Base-by-base conservation (phyloP, 2,888 invertebrate species). In the Pyrgus malvae region DNA sequence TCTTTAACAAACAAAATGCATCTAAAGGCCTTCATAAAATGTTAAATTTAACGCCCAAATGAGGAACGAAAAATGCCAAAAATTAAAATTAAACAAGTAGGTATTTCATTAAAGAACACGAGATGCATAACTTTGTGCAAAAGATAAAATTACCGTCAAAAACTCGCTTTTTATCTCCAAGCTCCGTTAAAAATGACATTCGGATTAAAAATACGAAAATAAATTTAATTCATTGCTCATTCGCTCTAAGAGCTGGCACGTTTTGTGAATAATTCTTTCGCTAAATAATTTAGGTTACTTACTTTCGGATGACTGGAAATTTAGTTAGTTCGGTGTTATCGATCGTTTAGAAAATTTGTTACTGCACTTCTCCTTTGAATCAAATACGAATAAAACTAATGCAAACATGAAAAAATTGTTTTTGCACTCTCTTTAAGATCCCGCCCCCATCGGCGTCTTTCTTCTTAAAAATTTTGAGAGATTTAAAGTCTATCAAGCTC, bases 161-260 rank as follows among this genome's bases (percentile, higher is more conserved):
- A 48, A 5, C 5, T 23, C 9, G 8, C 3, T 37, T 48, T 46
- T 38, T 38, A 48, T 38, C 38, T 38, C 37, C 2, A 14, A 35
- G 23, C 35, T 3, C 37, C 38, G 29, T 27, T 29, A n/a, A 48
- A 48, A 48, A 48, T 38, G 38, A 48, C 38, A 48, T 48, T 38
- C 12, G 9, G 29, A 38, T 23, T 48, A 48, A 48, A 48, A 48
- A 48, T 38, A 48, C 38, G 48, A 19, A 38, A 29, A 48, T 48
- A 48, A 48, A 48, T 48, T 27, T 48, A 48, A 38, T 48, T 48
- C 48, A 48, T 48, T 48, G 29, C 17, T 27, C 38, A 29, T 48
- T 38, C 27, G n/a, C 27, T 27, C 23, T 27, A n/a, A n/a, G n/a
- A n/a, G 38, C 14, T 48, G 48, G 48, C 48, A 38, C 38, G 27